A percentile compares a stretch with the other conserved stretches of the same genome.
Conservation (phyloP, 2,113 vertebrate species). For the Aphelocoma coerulescens region DNA sequence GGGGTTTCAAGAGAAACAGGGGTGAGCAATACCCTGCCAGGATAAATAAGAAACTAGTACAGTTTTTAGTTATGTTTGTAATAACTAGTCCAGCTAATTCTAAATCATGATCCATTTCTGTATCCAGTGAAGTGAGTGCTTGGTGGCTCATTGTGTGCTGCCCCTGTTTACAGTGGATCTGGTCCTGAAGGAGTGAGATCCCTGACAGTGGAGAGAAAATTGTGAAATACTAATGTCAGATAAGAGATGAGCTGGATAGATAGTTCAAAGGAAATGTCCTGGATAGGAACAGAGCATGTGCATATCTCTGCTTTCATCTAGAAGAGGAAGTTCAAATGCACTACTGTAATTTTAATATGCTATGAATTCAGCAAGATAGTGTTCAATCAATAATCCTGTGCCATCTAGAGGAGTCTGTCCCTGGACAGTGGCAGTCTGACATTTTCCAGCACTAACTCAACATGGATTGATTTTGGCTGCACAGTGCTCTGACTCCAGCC, state of each 20-base stretch:
- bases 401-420: neutral
- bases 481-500: neutral
- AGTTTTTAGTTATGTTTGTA: neutral
- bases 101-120: neutral
- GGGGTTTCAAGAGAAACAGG: neutral
- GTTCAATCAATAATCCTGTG: neutral
- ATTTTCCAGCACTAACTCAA: neutral
- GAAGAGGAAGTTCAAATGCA: neutral
- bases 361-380: neutral
- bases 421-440: neutral
- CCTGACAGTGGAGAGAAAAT: neutral
- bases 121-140: neutral
- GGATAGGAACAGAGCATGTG: neutral
- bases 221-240: neutral
- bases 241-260: neutral
- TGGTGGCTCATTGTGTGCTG: neutral
- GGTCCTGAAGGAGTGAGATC: neutral
- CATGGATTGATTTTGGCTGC: neutral
- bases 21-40: accelerated
- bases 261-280: neutral
- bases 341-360: neutral
- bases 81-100: neutral
- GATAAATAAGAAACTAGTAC: neutral
- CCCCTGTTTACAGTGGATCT: neutral
- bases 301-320: neutral